A percentile compares a stretch with the other conserved stretches of the same genome.
Evolutionary conservation across 2,797 vertebrate genomes (phyloP).

Genomic region (Mustela erminea): DNA sequence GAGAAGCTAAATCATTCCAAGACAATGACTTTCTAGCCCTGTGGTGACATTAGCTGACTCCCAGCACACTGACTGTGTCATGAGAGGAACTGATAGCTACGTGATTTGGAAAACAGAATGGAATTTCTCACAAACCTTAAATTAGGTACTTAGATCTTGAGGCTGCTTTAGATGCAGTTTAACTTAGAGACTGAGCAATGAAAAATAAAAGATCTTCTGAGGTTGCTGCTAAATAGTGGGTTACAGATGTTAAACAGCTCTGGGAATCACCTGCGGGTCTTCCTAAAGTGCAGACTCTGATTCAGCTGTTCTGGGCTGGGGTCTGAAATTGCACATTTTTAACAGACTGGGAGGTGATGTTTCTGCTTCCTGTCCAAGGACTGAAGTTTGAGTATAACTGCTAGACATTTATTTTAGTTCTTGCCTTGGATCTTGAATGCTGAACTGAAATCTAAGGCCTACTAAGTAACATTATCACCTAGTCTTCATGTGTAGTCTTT

Average conservation of each 20-base stretch:
- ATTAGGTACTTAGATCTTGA: neutral
- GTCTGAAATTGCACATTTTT: neutral
- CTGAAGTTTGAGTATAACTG: neutral
- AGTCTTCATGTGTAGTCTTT: neutral
- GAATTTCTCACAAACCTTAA: neutral
- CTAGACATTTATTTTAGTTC: slow-evolving; percentile 26
- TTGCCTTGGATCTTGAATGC: neutral
- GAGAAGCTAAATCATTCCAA: slow-evolving; percentile 25
- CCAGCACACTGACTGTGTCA: neutral
- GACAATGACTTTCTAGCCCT: neutral
- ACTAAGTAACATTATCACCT: neutral
- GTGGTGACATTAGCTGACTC: neutral
- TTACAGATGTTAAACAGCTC: neutral
- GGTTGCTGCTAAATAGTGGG: neutral
- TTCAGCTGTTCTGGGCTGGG: neutral
- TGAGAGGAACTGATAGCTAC: neutral
- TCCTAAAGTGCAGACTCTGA: neutral
- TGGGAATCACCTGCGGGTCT: neutral
- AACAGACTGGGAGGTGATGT: neutral
- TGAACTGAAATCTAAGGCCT: neutral
- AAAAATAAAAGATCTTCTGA: slow-evolving; percentile 28
- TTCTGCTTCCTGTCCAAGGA: neutral
- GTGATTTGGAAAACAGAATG: neutral
- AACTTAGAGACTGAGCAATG: neutral
- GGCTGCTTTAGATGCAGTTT: neutral